Conservation (phyloP, 2,113 vertebrate species). For the Zosterops pallidus region DNA sequence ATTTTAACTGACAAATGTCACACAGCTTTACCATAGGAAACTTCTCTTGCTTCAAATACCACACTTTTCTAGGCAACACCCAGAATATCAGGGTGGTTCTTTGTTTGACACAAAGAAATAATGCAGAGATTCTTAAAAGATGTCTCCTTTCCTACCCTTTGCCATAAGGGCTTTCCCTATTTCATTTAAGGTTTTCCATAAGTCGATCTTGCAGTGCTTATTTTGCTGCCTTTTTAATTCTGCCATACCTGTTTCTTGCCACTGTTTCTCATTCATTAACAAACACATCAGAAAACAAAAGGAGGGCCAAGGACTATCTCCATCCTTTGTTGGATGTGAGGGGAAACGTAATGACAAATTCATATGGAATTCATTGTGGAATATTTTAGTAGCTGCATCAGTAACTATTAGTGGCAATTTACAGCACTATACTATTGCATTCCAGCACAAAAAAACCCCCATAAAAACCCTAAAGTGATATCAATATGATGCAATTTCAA, state of each 20-base stretch:
- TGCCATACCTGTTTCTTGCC: background rate
- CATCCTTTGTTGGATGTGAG: background rate
- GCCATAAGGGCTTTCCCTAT: background rate
- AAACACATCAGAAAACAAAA: background rate
- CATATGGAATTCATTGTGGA: background rate
- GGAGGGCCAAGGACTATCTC: background rate
- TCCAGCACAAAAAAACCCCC: background rate
- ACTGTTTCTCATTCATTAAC: background rate
- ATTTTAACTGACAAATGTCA: background rate
- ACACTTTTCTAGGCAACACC: background rate
- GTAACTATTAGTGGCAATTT: background rate
- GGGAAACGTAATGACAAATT: background rate
- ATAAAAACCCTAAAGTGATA: background rate
- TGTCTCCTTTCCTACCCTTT: background rate
- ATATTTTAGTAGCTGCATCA: background rate
- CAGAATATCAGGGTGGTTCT: background rate
- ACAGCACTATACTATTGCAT: background rate
- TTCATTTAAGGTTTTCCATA: background rate
- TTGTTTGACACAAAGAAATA: background rate
- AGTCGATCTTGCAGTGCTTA: background rate
- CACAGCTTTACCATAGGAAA: background rate
- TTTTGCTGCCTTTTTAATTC: background rate
- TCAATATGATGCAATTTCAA: background rate
- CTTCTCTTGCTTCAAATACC: background rate
- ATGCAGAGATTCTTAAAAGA: background rate